These are phyloP conservation scores for Dione vanillae DNA, from an alignment of 2,888 invertebrate genomes.

Conservation along the genomic window DNA sequence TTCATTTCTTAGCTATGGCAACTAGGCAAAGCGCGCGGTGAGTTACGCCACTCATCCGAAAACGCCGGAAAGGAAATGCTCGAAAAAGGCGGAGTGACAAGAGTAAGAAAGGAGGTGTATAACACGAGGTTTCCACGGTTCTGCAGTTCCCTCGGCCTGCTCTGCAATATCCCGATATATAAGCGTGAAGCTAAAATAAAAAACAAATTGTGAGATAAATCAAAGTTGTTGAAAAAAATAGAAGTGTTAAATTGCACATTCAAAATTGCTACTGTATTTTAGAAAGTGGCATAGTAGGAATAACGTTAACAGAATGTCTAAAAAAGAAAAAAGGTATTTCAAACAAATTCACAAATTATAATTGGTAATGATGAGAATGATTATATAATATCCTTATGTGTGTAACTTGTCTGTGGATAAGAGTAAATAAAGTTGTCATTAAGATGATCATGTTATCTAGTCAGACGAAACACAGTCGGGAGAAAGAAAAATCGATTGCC, in stretches of 20 bases:
- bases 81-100: too few species aligned
- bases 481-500: not conserved
- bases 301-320: not conserved
- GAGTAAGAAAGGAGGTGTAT: too few species aligned
- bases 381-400: not conserved
- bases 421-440: too few species aligned
- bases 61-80: too few species aligned
- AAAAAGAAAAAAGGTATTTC: not conserved
- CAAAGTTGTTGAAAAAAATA: not conserved
- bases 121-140: too few species aligned
- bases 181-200: not conserved
- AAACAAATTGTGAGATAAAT: not conserved
- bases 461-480: not conserved
- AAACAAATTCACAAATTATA: conserved; percentile 12
- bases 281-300: not conserved
- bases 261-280: not conserved
- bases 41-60: too few species aligned
- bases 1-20: too few species aligned
- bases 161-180: not conserved
- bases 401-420: too few species aligned
- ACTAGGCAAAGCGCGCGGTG: too few species aligned
- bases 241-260: not conserved
- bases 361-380: not conserved
- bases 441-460: too few species aligned
- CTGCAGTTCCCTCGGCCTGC: too few species aligned